phyloP scores from a whole-genome alignment of 2,797 vertebrate genomes.

The Orientallactaga sibirica region DNA sequence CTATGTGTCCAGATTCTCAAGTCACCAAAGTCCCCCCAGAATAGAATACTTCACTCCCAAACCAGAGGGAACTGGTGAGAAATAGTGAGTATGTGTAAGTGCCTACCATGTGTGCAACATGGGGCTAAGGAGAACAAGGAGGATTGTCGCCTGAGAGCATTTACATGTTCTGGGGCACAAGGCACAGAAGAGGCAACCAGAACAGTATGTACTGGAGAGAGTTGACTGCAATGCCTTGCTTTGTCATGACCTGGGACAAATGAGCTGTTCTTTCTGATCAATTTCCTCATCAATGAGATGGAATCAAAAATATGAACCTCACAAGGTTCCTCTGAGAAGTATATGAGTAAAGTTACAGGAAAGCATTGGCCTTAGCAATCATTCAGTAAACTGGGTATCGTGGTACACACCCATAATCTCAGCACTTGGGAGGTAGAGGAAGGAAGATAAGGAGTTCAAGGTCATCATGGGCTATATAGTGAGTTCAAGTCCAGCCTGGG shows the following conservation, averaged over 20 bases:
- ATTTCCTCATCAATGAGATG: conserved; percentile 1
- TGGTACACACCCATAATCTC: too few species aligned
- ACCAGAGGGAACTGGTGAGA: neutral
- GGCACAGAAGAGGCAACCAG: neutral
- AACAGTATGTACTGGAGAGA: neutral
- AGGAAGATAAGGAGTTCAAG: too few species aligned
- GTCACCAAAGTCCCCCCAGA: neutral
- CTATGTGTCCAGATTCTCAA: neutral
- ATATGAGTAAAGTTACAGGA: too few species aligned
- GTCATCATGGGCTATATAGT: too few species aligned
- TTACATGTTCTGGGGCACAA: neutral
- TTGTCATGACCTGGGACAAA: neutral
- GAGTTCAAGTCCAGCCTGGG: neutral
- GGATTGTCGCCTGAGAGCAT: neutral
- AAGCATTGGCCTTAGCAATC: too few species aligned
- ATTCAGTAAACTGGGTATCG: too few species aligned
- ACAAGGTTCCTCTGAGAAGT: too few species aligned
- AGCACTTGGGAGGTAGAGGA: too few species aligned
- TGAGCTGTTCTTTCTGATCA: conserved; percentile 3
- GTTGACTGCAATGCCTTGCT: neutral
- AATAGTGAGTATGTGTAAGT: neutral
- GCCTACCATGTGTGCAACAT: neutral
- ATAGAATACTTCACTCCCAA: neutral
- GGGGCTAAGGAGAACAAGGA: neutral
- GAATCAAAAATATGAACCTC: conserved; percentile 9